phyloP scores from a whole-genome alignment of 2,888 invertebrate genomes.

The Eilema depressum region DNA sequence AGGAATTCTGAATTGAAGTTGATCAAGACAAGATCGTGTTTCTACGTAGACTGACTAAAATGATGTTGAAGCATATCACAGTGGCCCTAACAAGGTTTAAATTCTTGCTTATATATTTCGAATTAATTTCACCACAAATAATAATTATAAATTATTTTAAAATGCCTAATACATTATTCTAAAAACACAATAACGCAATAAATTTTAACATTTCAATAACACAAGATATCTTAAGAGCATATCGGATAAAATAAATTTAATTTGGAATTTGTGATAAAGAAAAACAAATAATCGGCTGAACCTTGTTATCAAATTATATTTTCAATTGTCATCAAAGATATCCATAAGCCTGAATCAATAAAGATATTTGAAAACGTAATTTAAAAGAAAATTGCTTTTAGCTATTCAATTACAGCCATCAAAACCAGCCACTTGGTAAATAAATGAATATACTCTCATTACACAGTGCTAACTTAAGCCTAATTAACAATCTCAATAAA shows the following conservation, averaged over 20 bases:
- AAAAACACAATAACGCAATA: background rate
- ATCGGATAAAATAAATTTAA: background rate
- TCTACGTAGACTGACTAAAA: background rate
- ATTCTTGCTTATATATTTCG: background rate
- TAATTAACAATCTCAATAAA: background rate
- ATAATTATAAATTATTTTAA: background rate
- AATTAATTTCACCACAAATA: background rate
- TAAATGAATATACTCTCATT: background rate
- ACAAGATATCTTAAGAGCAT: too few relatives aligned
- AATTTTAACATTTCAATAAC: background rate
- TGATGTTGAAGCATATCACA: background rate
- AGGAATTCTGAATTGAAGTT: slow-evolving; percentile 6
- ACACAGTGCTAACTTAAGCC: background rate
- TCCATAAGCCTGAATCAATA: slow-evolving; percentile 3
- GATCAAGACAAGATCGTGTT: background rate
- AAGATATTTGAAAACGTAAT: slow-evolving; percentile 8
- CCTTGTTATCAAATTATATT: background rate
- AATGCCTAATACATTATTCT: background rate
- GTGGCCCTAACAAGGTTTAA: background rate
- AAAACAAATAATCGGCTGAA: background rate
- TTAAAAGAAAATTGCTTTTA: slow-evolving; percentile 9
- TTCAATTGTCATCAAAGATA: background rate
- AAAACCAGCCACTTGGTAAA: background rate
- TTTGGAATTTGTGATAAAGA: background rate
- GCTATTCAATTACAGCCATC: background rate